Conservation (phyloP, 2,113 vertebrate genomes). For the Ptyas mucosa region DNA sequence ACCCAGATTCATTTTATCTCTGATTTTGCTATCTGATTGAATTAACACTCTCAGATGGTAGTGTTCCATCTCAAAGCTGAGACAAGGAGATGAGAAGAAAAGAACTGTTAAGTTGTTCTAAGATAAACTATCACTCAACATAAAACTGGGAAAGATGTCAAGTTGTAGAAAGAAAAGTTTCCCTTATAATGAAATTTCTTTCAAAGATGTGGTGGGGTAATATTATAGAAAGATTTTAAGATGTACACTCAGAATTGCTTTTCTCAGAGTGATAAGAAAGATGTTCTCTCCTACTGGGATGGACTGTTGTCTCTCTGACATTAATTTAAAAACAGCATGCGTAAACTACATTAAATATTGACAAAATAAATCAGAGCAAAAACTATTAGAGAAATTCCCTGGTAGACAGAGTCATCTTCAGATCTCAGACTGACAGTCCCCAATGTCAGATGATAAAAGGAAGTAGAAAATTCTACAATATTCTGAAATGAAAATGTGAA, state of each 20-base stretch:
- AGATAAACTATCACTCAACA: constrained; percentile 58
- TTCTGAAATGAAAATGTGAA: not conserved
- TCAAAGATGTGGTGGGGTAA: constrained; percentile 38
- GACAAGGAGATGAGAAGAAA: constrained; percentile 27
- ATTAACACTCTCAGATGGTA: not conserved
- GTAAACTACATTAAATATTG: not conserved
- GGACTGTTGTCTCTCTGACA: not conserved
- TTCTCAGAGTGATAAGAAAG: not conserved
- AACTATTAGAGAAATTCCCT: not conserved
- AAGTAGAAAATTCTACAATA: not conserved
- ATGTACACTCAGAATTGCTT: not conserved
- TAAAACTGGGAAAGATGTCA: constrained; percentile 56
- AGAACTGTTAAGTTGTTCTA: constrained; percentile 57
- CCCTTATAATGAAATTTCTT: not conserved
- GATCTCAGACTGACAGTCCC: not conserved
- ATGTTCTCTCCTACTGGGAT: not conserved
- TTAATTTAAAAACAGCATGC: not conserved
- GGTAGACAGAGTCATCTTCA: not conserved
- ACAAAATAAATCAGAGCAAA: not conserved
- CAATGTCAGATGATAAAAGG: not conserved
- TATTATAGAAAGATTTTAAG: constrained; percentile 29
- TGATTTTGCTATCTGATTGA: not conserved
- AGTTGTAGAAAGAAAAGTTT: constrained; percentile 36
- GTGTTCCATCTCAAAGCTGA: not conserved
- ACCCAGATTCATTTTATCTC: not conserved